Evolutionary conservation across 2,888 invertebrate species (phyloP).

Genomic region (Rosalia funebris): DNA sequence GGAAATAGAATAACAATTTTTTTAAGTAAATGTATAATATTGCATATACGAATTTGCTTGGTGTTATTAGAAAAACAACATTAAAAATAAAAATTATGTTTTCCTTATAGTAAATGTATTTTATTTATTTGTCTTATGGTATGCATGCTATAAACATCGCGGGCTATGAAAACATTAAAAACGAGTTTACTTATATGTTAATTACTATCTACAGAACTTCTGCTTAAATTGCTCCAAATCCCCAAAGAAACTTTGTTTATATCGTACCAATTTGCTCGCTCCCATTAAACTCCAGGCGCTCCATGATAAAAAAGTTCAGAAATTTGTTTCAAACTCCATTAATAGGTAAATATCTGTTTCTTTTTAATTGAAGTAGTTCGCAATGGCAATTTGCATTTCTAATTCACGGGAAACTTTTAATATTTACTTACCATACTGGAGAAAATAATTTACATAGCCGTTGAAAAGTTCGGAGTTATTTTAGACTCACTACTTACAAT

Average conservation of each 20-base stretch:
- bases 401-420: conserved; percentile 46
- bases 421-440: conserved; percentile 42
- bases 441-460: conserved; percentile 48
- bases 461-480: conserved; percentile 42
- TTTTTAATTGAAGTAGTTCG: conserved; percentile 36
- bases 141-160: no score
- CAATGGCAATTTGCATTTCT: conserved; percentile 45
- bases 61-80: no score
- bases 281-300: conserved; percentile 1
- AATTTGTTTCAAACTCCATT: conserved; percentile 36
- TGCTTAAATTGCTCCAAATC: not conserved
- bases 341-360: conserved; percentile 36
- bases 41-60: no score
- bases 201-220: not conserved
- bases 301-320: conserved; percentile 18
- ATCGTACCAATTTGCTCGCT: conserved; percentile 7
- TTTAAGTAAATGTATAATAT: no score
- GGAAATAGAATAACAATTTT: no score
- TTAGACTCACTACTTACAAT: conserved; percentile 44
- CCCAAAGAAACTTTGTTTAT: conserved; percentile 2
- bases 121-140: no score
- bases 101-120: no score
- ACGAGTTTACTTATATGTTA: no score
- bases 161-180: no score
- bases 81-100: no score